Conservation (phyloP, 1,140 invertebrate genomes). For the Eciton burchellii region DNA sequence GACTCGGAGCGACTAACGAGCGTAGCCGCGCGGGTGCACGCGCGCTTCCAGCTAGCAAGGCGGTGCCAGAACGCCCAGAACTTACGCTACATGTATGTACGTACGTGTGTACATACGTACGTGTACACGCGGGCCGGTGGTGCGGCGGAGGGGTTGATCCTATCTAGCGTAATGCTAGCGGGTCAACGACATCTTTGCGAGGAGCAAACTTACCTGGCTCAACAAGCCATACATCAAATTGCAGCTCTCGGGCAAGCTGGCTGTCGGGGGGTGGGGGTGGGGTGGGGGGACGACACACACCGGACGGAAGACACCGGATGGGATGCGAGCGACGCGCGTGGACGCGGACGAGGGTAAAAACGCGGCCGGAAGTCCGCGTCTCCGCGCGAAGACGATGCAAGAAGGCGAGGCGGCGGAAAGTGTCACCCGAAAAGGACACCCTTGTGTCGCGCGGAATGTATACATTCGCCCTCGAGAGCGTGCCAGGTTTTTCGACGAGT, state of each 20-base stretch:
- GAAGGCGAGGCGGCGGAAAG: constrained; percentile 50
- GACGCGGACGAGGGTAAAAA: constrained; percentile 29
- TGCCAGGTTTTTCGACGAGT: constrained; percentile 55
- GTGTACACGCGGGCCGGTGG: not conserved
- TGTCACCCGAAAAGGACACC: constrained; percentile 23
- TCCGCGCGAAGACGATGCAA: not conserved
- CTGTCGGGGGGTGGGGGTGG: not conserved
- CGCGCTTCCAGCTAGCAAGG: constrained; percentile 18
- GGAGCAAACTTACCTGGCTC: constrained; percentile 57
- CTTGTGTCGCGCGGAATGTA: constrained; percentile 48
- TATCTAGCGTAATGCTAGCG: constrained; percentile 55
- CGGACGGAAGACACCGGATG: not conserved
- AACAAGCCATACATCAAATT: constrained; percentile 60
- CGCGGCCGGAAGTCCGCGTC: constrained; percentile 29
- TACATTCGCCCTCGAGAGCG: constrained; percentile 57
- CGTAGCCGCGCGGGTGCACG: constrained; percentile 48
- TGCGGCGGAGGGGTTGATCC: constrained; percentile 52
- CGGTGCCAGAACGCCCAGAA: not conserved
- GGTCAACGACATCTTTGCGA: constrained; percentile 61
- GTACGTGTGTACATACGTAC: not conserved
- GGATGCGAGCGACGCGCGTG: not conserved
- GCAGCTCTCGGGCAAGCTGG: not conserved
- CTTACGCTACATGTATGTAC: not conserved
- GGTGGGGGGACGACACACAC: not conserved
- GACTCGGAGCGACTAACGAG: constrained; percentile 45